These are phyloP conservation scores for Drosophila aldrichi DNA, from an alignment of 2,888 invertebrate genomes.

Conservation along the genomic window DNA sequence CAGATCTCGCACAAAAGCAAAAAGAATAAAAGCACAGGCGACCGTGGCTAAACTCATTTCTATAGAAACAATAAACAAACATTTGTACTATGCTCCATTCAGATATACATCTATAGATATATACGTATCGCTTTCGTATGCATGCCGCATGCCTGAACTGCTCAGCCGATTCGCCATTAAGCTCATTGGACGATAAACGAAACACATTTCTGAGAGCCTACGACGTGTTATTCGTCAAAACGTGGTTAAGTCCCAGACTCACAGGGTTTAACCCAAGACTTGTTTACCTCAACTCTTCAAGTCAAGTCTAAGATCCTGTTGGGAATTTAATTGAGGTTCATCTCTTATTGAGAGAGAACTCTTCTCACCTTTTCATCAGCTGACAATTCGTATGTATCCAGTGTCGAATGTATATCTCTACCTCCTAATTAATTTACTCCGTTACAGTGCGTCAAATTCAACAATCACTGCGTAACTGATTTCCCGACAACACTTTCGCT, in stretches of 20 bases:
- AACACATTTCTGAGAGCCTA: conserved; percentile 25
- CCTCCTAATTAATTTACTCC: conserved; percentile 2
- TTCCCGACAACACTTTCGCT: conserved; percentile 14
- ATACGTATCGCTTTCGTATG: conserved; percentile 30
- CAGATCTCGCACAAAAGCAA: neutral
- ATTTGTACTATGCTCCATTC: conserved; percentile 7
- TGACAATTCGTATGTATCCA: conserved; percentile 32
- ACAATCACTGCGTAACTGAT: conserved; percentile 45
- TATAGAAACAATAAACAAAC: conserved; percentile 19
- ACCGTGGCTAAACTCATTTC: conserved; percentile 14
- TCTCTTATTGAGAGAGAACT: no score
- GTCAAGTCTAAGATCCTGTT: conserved; percentile 4
- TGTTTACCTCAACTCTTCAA: conserved; percentile 45
- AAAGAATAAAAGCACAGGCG: conserved; percentile 4
- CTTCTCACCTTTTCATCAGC: conserved; percentile 27
- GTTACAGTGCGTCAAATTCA: conserved; percentile 25
- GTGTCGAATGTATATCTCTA: no score
- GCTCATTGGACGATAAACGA: conserved; percentile 15
- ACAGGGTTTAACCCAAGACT: conserved; percentile 29
- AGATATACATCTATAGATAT: neutral
- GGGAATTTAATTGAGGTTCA: neutral
- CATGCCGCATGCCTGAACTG: conserved; percentile 42
- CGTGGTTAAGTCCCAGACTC: conserved; percentile 30
- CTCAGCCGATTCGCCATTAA: conserved; percentile 22
- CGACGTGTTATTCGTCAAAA: conserved; percentile 20